Conservation (phyloP, 2,888 invertebrate species). For the Noctuana brunneofusca region DNA sequence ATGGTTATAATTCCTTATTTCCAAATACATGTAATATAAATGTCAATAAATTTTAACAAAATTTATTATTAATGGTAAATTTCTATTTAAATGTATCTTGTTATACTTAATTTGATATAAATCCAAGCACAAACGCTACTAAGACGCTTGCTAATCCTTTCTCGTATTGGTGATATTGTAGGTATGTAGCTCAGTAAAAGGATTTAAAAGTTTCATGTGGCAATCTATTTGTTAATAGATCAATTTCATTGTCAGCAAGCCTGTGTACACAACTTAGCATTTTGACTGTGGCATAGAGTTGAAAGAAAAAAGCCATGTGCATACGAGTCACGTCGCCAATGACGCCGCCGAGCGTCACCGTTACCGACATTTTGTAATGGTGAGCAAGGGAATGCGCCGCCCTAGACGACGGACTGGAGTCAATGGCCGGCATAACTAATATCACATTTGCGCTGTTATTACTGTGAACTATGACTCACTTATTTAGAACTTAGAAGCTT, state of each 20-base stretch:
- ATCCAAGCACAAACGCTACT: too few species aligned
- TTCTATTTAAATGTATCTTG: too few species aligned
- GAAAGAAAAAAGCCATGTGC: conserved; percentile 32
- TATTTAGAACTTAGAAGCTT: background rate
- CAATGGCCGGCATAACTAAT: conserved; percentile 54
- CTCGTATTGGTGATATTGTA: too few species aligned
- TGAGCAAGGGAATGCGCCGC: conserved; percentile 59
- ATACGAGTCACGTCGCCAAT: conserved; percentile 56
- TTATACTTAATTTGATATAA: too few species aligned
- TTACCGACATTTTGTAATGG: conserved; percentile 74
- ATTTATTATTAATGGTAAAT: too few species aligned
- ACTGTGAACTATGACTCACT: conserved; percentile 18
- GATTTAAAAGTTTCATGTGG: too few species aligned
- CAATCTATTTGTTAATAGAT: too few species aligned
- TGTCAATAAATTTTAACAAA: too few species aligned
- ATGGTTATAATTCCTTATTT: too few species aligned
- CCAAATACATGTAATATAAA: too few species aligned
- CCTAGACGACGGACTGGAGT: conserved; percentile 58
- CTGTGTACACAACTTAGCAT: background rate
- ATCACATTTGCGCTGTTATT: conserved; percentile 12
- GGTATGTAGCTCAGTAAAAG: too few species aligned
- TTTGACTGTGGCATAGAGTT: conserved; percentile 13
- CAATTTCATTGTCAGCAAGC: background rate
- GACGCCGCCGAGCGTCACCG: conserved; percentile 55
- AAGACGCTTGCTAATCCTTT: too few species aligned